Percentiles rank a stretch among this genome's conserved stretches.
phyloP scores from a whole-genome alignment of 92 coral and sea anemone genomes.

The Porites rus region DNA sequence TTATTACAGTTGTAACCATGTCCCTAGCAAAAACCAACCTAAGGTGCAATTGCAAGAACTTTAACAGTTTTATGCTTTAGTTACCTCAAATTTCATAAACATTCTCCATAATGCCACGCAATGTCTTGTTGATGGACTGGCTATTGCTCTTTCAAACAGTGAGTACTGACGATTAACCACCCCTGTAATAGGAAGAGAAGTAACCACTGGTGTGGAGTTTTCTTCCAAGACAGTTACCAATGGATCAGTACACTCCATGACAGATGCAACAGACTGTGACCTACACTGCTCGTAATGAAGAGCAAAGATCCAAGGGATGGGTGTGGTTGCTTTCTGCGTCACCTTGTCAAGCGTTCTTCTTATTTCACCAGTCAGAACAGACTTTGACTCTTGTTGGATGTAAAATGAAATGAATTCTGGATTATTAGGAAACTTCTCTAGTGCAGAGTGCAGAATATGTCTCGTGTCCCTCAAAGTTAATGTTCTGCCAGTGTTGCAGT shows the following conservation, averaged over 20 bases:
- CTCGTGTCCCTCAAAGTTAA: slow-evolving; percentile 73
- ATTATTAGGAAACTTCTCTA: slow-evolving; percentile 78
- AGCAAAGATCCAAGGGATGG: slow-evolving; percentile 91
- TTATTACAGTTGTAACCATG: too few relatives aligned
- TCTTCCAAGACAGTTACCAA: not conserved
- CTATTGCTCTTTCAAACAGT: slow-evolving; percentile 86
- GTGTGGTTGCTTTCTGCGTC: slow-evolving; percentile 66
- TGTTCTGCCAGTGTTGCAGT: slow-evolving; percentile 52
- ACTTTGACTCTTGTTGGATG: slow-evolving; percentile 78
- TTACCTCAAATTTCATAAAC: slow-evolving; percentile 93
- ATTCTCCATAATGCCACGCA: slow-evolving; percentile 97
- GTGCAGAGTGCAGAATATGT: slow-evolving; percentile 42
- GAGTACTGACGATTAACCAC: slow-evolving; percentile 88
- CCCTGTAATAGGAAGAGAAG: slow-evolving; percentile 84
- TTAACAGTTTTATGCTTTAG: not conserved
- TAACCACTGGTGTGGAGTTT: slow-evolving; percentile 30
- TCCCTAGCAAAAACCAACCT: too few relatives aligned
- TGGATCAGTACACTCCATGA: slow-evolving; percentile 59
- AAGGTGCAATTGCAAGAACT: too few relatives aligned
- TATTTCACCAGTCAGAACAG: slow-evolving; percentile 79
- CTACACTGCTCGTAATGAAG: slow-evolving; percentile 78
- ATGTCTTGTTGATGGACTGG: slow-evolving; percentile 73
- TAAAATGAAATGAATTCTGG: slow-evolving; percentile 79
- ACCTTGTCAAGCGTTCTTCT: slow-evolving; percentile 89
- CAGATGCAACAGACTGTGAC: slow-evolving; percentile 63